A percentile compares a stretch with the other conserved stretches of the same genome.
Conservation (phyloP, 1,140 invertebrate genomes). For the Chelonus insularis region DNA sequence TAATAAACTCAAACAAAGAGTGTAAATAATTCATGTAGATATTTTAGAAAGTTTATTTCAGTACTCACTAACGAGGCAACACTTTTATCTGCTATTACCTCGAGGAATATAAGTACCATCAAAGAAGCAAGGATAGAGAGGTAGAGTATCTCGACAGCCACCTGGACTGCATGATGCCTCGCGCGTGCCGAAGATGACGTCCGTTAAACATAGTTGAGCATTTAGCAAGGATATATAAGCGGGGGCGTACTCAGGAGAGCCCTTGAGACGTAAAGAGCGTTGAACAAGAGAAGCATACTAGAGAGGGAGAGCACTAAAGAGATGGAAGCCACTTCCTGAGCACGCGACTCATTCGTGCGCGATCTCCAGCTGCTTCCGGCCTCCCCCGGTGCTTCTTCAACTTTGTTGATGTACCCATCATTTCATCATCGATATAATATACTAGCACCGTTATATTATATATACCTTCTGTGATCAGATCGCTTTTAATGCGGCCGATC, state of each 20-base stretch:
- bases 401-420: conserved; percentile 18
- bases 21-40: background rate
- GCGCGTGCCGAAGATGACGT: conserved; percentile 28
- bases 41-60: too few species aligned
- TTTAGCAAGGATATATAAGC: conserved; percentile 14
- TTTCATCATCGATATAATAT: conserved; percentile 15
- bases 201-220: conserved; percentile 13
- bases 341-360: conserved; percentile 29
- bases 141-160: background rate
- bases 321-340: conserved; percentile 25
- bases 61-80: too few species aligned
- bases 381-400: conserved; percentile 26
- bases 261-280: conserved; percentile 23
- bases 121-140: background rate
- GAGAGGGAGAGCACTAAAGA: background rate
- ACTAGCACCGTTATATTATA: background rate
- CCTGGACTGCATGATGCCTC: conserved; percentile 18
- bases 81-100: too few species aligned
- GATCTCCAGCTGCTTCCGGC: conserved; percentile 44
- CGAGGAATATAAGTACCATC: too few species aligned
- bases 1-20: too few species aligned
- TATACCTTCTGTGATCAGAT: background rate
- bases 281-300: background rate
- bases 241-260: conserved; percentile 25
- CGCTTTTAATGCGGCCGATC: conserved; percentile 27